Evolutionary conservation across 2,888 invertebrate genomes (phyloP), one percentile per base, ranked within the genome.

Genomic region (Crepidodera aurea): DNA sequence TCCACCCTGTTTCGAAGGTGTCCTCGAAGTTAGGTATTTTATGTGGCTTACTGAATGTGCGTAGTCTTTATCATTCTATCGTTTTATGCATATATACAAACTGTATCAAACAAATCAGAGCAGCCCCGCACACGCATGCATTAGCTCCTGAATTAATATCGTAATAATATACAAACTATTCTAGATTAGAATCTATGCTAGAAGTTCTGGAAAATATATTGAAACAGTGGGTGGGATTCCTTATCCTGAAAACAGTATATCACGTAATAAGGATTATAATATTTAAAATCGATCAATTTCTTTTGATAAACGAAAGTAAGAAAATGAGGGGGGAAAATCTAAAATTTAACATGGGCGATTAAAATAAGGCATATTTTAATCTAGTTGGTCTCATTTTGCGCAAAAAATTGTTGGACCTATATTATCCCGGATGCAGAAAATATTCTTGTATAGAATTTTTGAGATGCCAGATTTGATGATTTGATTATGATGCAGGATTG

Each of bases 91-190:
- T 66, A 66, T 58, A 62, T 22, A 64, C 42, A 51, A 55, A 62
- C 66, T 62, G 34, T 66, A 67, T 65, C 64, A 60, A 61, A 64
- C 60, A 66, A 67, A 67, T 67, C 65, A 62, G 62, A 63, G 29
- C 46, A 44, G 46, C 13, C 44, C 18, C 51, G 46, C 56, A 50
- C 62, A 65, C 66, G 61, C 67, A 64, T 60, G 58, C 67, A 62
- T 60, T 60, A 44, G 42, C 60, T 51, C 51, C 54, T 60, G 60
- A 59, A 66, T 65, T 67, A 66, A 68, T 68, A 67, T 62, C 44
- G 60, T 62, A 69, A 66, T 69, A 66, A 61, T 64, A 69, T 62
- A 66, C 40, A 53, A 62, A 66, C 60, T 62, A 64, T 62, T 62
- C 27, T n/a, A 37, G 66, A 66, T 66, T 61, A 37, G 22, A 32